phyloP scores from a whole-genome alignment of 2,888 invertebrate genomes.

The Campoplex capitator region DNA sequence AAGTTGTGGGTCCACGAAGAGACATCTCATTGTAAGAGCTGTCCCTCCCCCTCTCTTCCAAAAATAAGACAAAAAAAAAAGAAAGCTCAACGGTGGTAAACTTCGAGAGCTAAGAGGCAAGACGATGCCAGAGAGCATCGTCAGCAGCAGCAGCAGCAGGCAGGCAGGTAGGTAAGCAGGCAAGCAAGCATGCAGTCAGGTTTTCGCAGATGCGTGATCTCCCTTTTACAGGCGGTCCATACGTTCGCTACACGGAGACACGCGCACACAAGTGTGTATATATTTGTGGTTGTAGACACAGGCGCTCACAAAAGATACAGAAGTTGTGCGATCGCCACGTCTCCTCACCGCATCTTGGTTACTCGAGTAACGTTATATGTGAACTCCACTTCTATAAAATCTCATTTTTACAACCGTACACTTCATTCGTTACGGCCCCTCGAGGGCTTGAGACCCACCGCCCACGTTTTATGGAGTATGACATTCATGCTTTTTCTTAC shows the following conservation, averaged over 20 bases:
- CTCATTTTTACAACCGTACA: constrained; percentile 79
- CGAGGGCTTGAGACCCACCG: constrained; percentile 72
- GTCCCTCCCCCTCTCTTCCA: constrained; percentile 4
- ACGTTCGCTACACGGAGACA: constrained; percentile 40
- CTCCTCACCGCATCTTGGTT: constrained; percentile 72
- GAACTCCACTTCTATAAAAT: constrained; percentile 77
- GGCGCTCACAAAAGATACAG: neutral
- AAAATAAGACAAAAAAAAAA: constrained; percentile 27
- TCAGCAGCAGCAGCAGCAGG: constrained; percentile 45
- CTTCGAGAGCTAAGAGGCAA: constrained; percentile 52
- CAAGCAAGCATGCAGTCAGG: constrained; percentile 64
- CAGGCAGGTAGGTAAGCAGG: constrained; percentile 73
- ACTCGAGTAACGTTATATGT: constrained; percentile 74
- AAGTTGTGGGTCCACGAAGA: constrained; percentile 42
- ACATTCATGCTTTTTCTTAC: constrained; percentile 27
- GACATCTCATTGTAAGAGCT: constrained; percentile 40
- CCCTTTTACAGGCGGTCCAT: constrained; percentile 74
- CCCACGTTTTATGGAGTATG: constrained; percentile 74
- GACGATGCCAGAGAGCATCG: constrained; percentile 45
- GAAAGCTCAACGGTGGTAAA: constrained; percentile 36
- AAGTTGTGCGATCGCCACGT: constrained; percentile 45
- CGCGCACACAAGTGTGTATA: constrained; percentile 65
- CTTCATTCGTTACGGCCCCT: constrained; percentile 78
- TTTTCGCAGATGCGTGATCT: constrained; percentile 76
- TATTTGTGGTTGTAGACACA: constrained; percentile 44